Evolutionary conservation across 2,113 vertebrate genomes (phyloP).

Genomic region (Lipotes vexillifer): DNA sequence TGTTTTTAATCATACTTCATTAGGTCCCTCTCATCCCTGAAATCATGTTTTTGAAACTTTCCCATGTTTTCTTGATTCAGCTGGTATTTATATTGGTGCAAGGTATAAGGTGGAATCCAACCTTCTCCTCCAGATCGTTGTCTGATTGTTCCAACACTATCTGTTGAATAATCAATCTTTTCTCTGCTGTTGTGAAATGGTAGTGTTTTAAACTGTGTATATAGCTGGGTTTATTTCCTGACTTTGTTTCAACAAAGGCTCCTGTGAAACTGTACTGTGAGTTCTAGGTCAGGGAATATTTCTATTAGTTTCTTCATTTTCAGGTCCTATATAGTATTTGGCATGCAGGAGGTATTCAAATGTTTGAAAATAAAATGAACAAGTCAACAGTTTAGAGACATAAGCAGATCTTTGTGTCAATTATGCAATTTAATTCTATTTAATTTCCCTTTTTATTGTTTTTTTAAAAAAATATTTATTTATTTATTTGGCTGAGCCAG

Average conservation of each 20-base stretch:
- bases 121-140: not conserved
- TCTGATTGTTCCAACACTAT: not conserved
- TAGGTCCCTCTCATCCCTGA: not conserved
- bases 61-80: not conserved
- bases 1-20: not conserved
- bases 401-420: not conserved
- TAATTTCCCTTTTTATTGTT: not conserved
- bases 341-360: not conserved
- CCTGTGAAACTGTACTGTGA: not conserved
- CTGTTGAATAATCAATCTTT: not conserved
- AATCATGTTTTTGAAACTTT: not conserved
- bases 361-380: not conserved
- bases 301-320: not conserved
- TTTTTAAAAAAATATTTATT: not conserved
- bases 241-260: not conserved
- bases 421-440: not conserved
- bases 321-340: not conserved
- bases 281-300: not conserved
- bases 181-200: not conserved
- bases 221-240: not conserved
- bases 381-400: not conserved
- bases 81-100: not conserved
- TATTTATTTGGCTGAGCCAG: no score
- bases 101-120: not conserved
- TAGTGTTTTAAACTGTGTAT: not conserved